Conservation (phyloP, 2,888 invertebrate genomes). For the Plebejus anna region DNA sequence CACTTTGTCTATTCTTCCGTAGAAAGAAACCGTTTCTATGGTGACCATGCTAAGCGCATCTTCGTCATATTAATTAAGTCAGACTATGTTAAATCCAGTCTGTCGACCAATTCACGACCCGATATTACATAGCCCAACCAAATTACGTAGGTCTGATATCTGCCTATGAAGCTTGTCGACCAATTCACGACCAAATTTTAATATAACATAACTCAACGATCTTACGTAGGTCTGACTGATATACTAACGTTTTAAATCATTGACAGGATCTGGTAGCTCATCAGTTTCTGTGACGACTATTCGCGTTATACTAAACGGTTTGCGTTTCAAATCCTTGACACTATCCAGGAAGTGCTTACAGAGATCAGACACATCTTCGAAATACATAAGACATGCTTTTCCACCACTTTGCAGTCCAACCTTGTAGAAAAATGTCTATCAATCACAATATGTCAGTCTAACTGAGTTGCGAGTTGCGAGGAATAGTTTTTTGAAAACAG, state of each 20-base stretch:
- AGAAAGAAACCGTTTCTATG: no score
- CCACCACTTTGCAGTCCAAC: slow-evolving; percentile 66
- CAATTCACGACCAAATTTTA: no score
- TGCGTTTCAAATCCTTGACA: slow-evolving; percentile 50
- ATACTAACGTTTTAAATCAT: slow-evolving; percentile 61
- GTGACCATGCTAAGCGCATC: no score
- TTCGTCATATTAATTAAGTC: no score
- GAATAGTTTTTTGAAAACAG: no score
- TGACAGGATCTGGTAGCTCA: slow-evolving; percentile 61
- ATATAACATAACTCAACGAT: no score
- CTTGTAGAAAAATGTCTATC: slow-evolving; percentile 40
- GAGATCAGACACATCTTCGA: slow-evolving; percentile 48
- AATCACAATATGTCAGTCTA: not conserved
- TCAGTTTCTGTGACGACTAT: slow-evolving; percentile 52
- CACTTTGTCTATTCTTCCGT: no score
- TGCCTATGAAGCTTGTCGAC: not conserved
- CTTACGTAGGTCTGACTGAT: not conserved
- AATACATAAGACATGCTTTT: slow-evolving; percentile 61
- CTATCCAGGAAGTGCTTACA: slow-evolving; percentile 64
- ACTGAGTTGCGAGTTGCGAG: no score
- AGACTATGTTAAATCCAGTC: no score
- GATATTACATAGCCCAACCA: no score
- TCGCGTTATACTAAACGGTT: slow-evolving; percentile 67
- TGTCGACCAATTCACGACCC: no score
- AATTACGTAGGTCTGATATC: no score